Evolutionary conservation across 2,113 vertebrate genomes (phyloP).

Genomic region (Ictalurus punctatus): DNA sequence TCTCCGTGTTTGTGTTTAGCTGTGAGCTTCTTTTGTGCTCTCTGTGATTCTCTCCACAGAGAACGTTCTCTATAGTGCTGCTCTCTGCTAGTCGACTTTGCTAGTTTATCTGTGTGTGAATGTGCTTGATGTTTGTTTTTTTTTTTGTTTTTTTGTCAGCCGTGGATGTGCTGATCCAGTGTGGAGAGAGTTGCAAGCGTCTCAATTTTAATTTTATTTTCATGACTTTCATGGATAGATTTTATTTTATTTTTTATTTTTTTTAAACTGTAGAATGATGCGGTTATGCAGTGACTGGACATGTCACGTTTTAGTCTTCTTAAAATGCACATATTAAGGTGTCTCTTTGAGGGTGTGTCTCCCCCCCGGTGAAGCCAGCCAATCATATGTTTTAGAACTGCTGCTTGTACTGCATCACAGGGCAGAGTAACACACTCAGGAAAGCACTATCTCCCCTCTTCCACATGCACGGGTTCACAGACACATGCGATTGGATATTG

Average conservation of each 20-base stretch:
- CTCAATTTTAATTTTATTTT: background rate
- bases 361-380: background rate
- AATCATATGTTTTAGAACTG: background rate
- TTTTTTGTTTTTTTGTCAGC: background rate
- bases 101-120: background rate
- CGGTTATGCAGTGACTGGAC: background rate
- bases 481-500: background rate
- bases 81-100: background rate
- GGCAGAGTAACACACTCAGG: background rate
- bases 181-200: background rate
- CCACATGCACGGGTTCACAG: too few relatives aligned
- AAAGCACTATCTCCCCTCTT: background rate
- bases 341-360: background rate
- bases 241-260: background rate
- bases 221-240: too few relatives aligned
- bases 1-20: constrained; percentile 35
- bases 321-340: background rate
- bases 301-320: background rate
- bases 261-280: background rate
- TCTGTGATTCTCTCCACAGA: background rate
- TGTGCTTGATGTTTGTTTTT: background rate
- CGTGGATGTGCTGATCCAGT: background rate
- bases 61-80: constrained; percentile 39
- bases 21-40: constrained; percentile 22
- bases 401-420: background rate